Evolutionary conservation across 2,113 vertebrate genomes (phyloP), one percentile per base, ranked within the genome.

Genomic region (Mesitornis unicolor): DNA sequence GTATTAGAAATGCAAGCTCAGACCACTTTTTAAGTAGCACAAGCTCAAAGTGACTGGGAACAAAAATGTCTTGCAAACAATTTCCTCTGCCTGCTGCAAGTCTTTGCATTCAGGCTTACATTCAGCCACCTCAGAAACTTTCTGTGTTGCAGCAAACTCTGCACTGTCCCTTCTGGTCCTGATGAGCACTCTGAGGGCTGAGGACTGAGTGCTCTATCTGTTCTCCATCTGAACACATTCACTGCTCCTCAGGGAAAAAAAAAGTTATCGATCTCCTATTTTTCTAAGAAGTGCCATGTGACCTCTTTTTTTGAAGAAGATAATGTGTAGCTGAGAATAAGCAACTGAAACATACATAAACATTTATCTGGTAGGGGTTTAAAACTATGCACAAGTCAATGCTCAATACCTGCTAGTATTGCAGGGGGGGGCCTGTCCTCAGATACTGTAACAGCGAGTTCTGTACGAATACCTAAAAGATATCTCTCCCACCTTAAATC

Each of bases 391-490:
- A 38, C 1, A 1, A 19, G n/a, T 31, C 40, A 69, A 12, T 79
- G 47, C 4, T 77, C 20, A 33, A 1, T 48, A 50, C 3, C n/a
- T 65, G 18, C 21, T 74, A 69, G 21, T 7, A n/a, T 22, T n/a
- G n/a, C 0, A 1, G 10, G n/a, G 20, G 1, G 4, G 2, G 6
- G 26, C 5, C 25, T 89, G 35, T 20, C 24, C 33, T 88, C 51
- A 68, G 16, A 43, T 36, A 33, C 4, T 47, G 13, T 38, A 75
- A 60, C 10, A 59, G 3, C 63, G 20, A 64, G 8, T 47, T 12
- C 24, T 57, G 10, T 69, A 9, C 48, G 15, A 6, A 28, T 36
- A 60, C 10, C 6, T 24, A 28, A 68, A 84, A 75, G 17, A 48
- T 59, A 50, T 68, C 69, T 76, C 31, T 71, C 6, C 16, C 25